Conservation (phyloP, 2,888 invertebrate species). For the Sarcophaga rosellei region DNA sequence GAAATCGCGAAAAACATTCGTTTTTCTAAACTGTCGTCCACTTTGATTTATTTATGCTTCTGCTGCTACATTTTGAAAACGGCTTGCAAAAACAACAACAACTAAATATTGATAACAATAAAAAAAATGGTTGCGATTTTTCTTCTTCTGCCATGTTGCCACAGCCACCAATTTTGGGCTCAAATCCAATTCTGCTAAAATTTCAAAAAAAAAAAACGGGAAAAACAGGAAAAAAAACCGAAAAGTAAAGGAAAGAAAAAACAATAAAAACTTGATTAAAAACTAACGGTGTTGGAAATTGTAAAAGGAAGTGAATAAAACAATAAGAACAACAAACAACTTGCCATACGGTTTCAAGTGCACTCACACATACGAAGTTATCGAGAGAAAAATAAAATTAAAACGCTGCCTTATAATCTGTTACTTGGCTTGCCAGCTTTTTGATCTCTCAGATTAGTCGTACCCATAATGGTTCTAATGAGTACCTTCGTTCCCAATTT, state of each 20-base stretch:
- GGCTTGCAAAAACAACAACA: background rate
- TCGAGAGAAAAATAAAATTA: too few relatives aligned
- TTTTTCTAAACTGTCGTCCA: background rate
- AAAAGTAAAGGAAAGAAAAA: too few relatives aligned
- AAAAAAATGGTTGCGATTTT: background rate
- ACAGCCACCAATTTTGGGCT: background rate
- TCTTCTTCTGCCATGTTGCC: background rate
- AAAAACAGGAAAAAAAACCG: too few relatives aligned
- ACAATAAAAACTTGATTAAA: conserved; percentile 16
- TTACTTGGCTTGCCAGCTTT: too few relatives aligned
- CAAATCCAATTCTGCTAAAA: background rate
- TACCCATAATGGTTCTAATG: too few relatives aligned
- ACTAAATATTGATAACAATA: conserved; percentile 30
- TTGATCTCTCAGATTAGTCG: too few relatives aligned
- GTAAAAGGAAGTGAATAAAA: conserved; percentile 20
- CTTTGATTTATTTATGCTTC: conserved; percentile 6
- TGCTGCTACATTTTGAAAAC: background rate
- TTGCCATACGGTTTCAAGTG: background rate
- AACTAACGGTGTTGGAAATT: conserved; percentile 29
- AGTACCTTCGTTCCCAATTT: too few relatives aligned
- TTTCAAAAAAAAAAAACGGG: too few relatives aligned
- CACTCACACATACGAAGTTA: background rate
- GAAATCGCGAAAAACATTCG: too few relatives aligned
- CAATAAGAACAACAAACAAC: background rate
- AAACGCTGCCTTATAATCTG: too few relatives aligned